Conservation (phyloP, 2,888 invertebrate species). For the Drosophila leonis region DNA sequence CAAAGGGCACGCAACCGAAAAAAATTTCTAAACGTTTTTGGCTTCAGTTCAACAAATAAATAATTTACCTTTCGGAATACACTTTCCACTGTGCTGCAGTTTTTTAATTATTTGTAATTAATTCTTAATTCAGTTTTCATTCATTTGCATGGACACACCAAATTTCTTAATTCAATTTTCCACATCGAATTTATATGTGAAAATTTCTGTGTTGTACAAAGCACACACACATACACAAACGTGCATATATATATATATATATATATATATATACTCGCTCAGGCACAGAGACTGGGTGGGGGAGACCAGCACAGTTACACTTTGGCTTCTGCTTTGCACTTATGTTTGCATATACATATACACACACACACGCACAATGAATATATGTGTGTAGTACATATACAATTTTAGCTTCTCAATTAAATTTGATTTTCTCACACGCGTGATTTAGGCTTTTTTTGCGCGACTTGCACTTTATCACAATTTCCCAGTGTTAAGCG, state of each 20-base stretch:
- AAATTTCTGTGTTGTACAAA: slow-evolving; percentile 53
- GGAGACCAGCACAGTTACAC: slow-evolving; percentile 54
- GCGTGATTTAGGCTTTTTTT: slow-evolving; percentile 62
- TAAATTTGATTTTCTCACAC: slow-evolving; percentile 72
- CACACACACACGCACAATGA: slow-evolving; percentile 1
- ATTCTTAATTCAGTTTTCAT: slow-evolving; percentile 46
- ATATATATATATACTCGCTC: slow-evolving; percentile 34
- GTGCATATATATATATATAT: slow-evolving; percentile 16
- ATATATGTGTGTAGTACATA: slow-evolving; percentile 35
- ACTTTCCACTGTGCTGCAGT: slow-evolving; percentile 7
- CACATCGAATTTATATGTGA: slow-evolving; percentile 53
- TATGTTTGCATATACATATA: slow-evolving; percentile 23
- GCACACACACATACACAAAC: slow-evolving; percentile 39
- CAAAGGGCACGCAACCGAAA: slow-evolving; percentile 59
- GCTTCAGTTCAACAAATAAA: slow-evolving; percentile 25
- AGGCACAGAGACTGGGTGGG: slow-evolving; percentile 42
- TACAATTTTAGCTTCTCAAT: slow-evolving; percentile 69
- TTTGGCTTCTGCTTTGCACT: slow-evolving; percentile 57
- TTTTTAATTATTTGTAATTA: slow-evolving; percentile 16
- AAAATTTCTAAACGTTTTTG: slow-evolving; percentile 45
- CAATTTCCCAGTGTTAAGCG: slow-evolving; percentile 42
- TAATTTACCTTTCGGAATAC: slow-evolving; percentile 46
- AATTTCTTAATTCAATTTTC: slow-evolving; percentile 52
- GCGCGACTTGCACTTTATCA: slow-evolving; percentile 70
- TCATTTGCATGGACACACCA: slow-evolving; percentile 37